phyloP scores from a whole-genome alignment of 2,797 vertebrate genomes.

The Synaphobranchus kaupii region DNA sequence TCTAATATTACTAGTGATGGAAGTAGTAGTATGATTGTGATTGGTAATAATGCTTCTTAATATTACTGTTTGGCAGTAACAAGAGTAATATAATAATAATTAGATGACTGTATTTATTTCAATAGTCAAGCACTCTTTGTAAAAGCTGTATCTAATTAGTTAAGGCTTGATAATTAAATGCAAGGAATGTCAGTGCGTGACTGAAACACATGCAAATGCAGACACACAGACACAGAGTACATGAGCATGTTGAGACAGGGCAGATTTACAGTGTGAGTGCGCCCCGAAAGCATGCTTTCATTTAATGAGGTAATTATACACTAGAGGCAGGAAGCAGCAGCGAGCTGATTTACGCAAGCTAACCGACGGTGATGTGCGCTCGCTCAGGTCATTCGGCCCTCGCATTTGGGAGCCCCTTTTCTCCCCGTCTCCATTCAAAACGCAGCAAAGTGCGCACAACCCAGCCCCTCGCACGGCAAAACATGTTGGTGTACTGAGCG shows the following conservation, averaged over 20 bases:
- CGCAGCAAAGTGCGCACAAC: neutral
- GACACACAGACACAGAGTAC: slow-evolving; percentile 5
- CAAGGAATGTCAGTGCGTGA: neutral
- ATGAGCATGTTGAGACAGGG: slow-evolving; percentile 43
- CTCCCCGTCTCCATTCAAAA: neutral
- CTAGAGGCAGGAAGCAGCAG: slow-evolving; percentile 51
- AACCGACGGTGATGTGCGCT: slow-evolving; percentile 26
- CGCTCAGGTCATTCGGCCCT: neutral
- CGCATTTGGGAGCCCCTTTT: neutral
- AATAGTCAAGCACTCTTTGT: neutral
- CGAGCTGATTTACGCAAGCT: slow-evolving; percentile 63
- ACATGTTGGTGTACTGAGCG: too few species aligned
- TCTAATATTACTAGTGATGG: neutral
- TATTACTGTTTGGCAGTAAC: too few species aligned
- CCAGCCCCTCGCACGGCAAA: neutral
- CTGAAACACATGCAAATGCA: neutral
- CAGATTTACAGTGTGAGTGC: slow-evolving; percentile 62
- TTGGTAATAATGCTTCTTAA: neutral
- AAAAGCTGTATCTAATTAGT: neutral
- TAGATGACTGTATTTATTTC: neutral
- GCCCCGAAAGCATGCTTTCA: slow-evolving; percentile 65
- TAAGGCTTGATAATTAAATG: too few species aligned
- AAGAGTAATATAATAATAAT: neutral
- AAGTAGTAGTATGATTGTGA: neutral
- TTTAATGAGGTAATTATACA: slow-evolving; percentile 72